A percentile compares a stretch with the other conserved stretches of the same genome.
Evolutionary conservation across 2,797 vertebrate genomes (phyloP).

Genomic region (Anguilla megastoma): DNA sequence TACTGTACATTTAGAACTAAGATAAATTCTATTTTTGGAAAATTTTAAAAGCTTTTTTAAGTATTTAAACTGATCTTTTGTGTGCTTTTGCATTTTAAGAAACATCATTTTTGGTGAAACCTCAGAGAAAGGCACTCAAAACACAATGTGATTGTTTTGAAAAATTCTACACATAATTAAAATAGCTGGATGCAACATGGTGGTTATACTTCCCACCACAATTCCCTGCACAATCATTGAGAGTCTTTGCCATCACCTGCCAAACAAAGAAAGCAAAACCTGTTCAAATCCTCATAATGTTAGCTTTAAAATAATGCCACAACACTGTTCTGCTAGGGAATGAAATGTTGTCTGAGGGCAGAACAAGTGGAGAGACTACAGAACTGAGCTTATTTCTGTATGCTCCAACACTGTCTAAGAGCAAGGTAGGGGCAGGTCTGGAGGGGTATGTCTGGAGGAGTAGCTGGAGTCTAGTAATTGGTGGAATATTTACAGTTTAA

Average conservation of each 20-base stretch:
- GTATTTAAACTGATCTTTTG: neutral
- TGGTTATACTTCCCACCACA: neutral
- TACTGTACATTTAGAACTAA: neutral
- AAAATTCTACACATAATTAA: neutral
- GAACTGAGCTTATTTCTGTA: neutral
- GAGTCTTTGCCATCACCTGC: neutral
- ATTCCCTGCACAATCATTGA: neutral
- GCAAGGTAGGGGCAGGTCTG: no score
- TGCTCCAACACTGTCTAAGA: neutral
- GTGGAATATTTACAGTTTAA: neutral
- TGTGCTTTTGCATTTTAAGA: slow-evolving; percentile 8
- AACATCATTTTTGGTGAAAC: neutral
- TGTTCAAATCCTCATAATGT: neutral
- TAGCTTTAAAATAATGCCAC: slow-evolving; percentile 31
- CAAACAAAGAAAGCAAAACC: neutral
- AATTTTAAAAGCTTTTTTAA: neutral
- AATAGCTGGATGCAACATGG: neutral
- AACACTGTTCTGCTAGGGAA: slow-evolving; percentile 43
- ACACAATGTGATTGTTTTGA: slow-evolving; percentile 8
- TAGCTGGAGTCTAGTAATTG: neutral
- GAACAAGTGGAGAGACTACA: slow-evolving; percentile 30
- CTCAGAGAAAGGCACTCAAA: slow-evolving; percentile 18
- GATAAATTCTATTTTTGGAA: neutral
- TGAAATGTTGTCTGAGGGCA: slow-evolving; percentile 29
- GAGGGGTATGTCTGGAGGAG: neutral